Evolutionary conservation across 2,113 vertebrate species (phyloP), one percentile per base, ranked within the genome.

Genomic region (Genyomyrus donnyi): DNA sequence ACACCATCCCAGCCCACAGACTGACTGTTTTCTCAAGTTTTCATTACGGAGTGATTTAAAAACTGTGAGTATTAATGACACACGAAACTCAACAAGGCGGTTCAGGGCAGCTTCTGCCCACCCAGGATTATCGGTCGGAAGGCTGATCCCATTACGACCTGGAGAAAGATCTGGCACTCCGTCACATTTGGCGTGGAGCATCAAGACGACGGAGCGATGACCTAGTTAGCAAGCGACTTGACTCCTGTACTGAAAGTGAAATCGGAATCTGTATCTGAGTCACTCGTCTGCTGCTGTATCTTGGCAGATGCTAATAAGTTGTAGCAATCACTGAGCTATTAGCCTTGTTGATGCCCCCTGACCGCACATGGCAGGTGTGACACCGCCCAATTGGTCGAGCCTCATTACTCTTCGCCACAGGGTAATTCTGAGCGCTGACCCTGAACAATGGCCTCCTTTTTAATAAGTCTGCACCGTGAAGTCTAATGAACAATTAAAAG

Each of bases 401-500:
- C 35, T 80, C 74, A 80, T 42, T 80, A 42, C 35, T 80, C 31
- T 56, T 87, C 31, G 0, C 85, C 50, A 7, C 27, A n/a, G 85
- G n/a, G 6, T 27, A 86, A 50, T 50, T 86, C 45, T 15, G 24
- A 27, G 24, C 48, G 3, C 45, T 48, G 84, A 50, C 84, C 84
- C 21, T 50, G 11, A 11, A 86, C 48, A 86, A 48, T 48, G 45
- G 84, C 84, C 45, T 11, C 84, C 84, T 50, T 49, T 86, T 86
- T 49, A 86, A 27, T 50, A 86, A 49, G 24, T 50, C 84, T 86
- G 84, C 84, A 17, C 85, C 50, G 13, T 56, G 85, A 52, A 39
- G 50, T 39, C 50, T 87, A 87, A 87, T 39, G 24, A 48, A 87
- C 48, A 86, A 49, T 86, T 49, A 27, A 87, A 87, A 87, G 48